These are phyloP conservation scores for Rapana venosa DNA, from an alignment of 2,888 invertebrate species.

Conservation along the genomic window DNA sequence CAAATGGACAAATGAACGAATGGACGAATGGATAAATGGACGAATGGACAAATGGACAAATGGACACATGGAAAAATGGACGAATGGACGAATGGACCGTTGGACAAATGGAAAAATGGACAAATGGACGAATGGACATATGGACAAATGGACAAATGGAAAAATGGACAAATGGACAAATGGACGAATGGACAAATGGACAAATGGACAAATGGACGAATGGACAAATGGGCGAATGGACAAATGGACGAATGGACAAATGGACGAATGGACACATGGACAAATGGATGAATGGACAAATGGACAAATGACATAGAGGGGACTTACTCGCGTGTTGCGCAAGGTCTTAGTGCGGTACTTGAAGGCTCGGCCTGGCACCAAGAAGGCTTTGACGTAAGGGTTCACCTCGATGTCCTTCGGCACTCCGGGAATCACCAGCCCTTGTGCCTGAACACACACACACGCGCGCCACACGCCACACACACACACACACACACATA, in stretches of 20 bases:
- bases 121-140: not conserved
- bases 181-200: not conserved
- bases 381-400: conserved; percentile 73
- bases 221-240: not conserved
- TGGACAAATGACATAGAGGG: not conserved
- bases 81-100: too few species aligned
- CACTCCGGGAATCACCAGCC: conserved; percentile 67
- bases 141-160: not conserved
- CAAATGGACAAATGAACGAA: not conserved
- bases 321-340: conserved; percentile 68
- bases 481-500: not conserved
- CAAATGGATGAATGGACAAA: not conserved
- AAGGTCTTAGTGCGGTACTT: conserved; percentile 73
- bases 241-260: too few species aligned
- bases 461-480: not conserved
- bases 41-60: not conserved
- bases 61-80: not conserved
- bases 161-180: not conserved
- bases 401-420: conserved; percentile 72
- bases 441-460: conserved; percentile 62
- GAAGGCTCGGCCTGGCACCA: conserved; percentile 70
- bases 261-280: not conserved
- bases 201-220: not conserved
- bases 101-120: not conserved
- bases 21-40: not conserved